Evolutionary conservation across 1,140 invertebrate genomes (phyloP).

Genomic region (Vanessa tameamea): DNA sequence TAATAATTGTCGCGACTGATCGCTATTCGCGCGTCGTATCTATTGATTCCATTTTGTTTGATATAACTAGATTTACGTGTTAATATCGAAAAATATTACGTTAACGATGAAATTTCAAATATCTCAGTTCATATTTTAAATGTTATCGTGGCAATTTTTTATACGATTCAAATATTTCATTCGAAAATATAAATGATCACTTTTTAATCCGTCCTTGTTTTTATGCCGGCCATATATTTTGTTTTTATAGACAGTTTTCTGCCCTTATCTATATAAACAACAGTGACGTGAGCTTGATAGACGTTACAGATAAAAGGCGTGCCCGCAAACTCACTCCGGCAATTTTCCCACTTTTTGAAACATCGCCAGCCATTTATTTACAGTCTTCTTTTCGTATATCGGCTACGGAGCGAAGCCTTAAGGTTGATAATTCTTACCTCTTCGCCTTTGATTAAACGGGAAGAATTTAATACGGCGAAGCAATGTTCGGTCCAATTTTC

Average conservation of each 20-base stretch:
- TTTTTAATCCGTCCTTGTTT: slow-evolving; percentile 46
- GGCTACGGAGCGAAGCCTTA: slow-evolving; percentile 16
- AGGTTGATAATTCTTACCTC: slow-evolving; percentile 27
- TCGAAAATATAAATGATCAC: slow-evolving; percentile 20
- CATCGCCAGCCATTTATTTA: slow-evolving; percentile 73
- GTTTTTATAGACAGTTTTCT: slow-evolving; percentile 52
- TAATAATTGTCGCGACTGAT: slow-evolving; percentile 54
- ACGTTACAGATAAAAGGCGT: slow-evolving; percentile 79
- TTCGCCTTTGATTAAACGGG: slow-evolving; percentile 61
- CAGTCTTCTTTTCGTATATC: slow-evolving; percentile 49
- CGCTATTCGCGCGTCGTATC: slow-evolving; percentile 44
- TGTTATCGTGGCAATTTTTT: background rate
- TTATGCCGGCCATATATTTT: slow-evolving; percentile 49
- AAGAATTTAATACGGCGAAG: slow-evolving; percentile 68
- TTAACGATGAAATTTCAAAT: background rate
- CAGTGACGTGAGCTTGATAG: slow-evolving; percentile 61
- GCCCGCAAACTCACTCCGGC: slow-evolving; percentile 58
- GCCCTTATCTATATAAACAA: slow-evolving; percentile 59
- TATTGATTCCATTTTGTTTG: slow-evolving; percentile 31
- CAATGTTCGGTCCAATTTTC: slow-evolving; percentile 39
- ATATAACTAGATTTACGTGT: slow-evolving; percentile 6
- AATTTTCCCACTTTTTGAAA: slow-evolving; percentile 73
- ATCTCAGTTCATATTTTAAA: background rate
- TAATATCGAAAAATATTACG: slow-evolving; percentile 21
- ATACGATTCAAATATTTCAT: background rate